Evolutionary conservation across 2,888 invertebrate genomes (phyloP), one percentile per base, ranked within the genome.

Genomic region (Onchidella celtica): DNA sequence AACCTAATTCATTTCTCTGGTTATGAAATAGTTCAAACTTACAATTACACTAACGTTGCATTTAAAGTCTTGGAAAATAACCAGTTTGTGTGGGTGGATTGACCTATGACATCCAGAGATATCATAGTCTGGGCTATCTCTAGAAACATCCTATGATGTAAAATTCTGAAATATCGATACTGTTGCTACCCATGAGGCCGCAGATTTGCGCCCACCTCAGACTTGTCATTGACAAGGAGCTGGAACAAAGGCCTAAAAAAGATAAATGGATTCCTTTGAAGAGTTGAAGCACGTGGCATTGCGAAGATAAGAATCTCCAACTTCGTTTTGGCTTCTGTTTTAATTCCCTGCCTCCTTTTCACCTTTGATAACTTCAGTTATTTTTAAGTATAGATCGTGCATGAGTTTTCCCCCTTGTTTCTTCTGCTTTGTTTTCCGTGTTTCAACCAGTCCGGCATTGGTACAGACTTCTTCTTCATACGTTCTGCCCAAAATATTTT

Each of bases 211-310:
- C 34, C 17, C 4, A 55, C 57, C 57, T 57, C 29, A 14, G 11
- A n/a, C 38, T 57, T 72, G 72, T 72, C 72, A 72, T 55, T 55
- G 55, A 72, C 32, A 72, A 57, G 3, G 9, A 14, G 1, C 14
- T 24, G 38, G 4, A 74, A 74, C 74, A 74, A 61, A 74, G 61
- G 29, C 36, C n/a, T n/a, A n/a, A 61, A 4, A 27, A 27, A 32
- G 61, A 61, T 61, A 61, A 36, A 61, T 61, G 34, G 29, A 14
- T 36, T 61, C 61, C 61, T 74, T 74, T 74, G 74, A 74, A 61
- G 74, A 36, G 0, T 38, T 24, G 34, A 38, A 29, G 24, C 61
- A 38, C 61, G 57, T 47, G 36, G 27, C 24, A n/a, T 69, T 69
- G 11, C 34, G 21, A 9, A 63, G 74, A 74, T 36, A 61, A 61